Evolutionary conservation across 1,140 invertebrate species (phyloP), one percentile per base, ranked within the genome.

Genomic region (Nasonia longicornis): DNA sequence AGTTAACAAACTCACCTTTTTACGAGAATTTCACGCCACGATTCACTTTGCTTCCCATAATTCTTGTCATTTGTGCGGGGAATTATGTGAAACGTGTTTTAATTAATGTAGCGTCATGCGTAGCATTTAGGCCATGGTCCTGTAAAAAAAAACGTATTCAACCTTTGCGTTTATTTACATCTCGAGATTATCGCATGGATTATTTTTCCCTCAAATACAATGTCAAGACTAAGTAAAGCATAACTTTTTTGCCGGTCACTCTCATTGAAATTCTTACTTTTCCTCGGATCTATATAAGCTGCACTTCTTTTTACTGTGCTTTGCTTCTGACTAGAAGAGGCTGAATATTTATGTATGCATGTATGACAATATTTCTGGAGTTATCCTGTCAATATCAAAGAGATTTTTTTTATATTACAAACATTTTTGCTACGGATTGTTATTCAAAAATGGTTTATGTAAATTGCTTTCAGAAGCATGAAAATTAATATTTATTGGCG

Each of bases 61-160:
- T n/a, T 16, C 52, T 58, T n/a, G 52, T 16, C 20, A 14, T 58
- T 58, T 58, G 7, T 58, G 20, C 20, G 7, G 7, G 1, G 52
- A 58, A 58, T 58, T 20, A 58, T 6, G 20, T 58, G 20, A 58
- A n/a, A 58, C 20, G 20, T n/a, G 14, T 67, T 31, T 67, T 67
- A 67, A 29, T 29, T 29, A 42, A 42, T 29, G 4, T 29, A 67
- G 20, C 66, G 10, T 66, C 10, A 66, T 66, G n/a, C n/a, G 2
- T 66, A 58, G 6, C 3, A 73, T 73, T 73, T 73, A 73, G 71
- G 71, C 71, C 71, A 73, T n/a, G 71, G 71, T 48, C 70, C 70
- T 73, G 26, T 2, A 26, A 48, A 73, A 16, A 73, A 22, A 38
- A 38, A 26, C 42, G 8, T 70, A 10, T 48, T 48, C 20, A 48